phyloP scores from a whole-genome alignment of 2,888 invertebrate species.

The Tillus elongatus region DNA sequence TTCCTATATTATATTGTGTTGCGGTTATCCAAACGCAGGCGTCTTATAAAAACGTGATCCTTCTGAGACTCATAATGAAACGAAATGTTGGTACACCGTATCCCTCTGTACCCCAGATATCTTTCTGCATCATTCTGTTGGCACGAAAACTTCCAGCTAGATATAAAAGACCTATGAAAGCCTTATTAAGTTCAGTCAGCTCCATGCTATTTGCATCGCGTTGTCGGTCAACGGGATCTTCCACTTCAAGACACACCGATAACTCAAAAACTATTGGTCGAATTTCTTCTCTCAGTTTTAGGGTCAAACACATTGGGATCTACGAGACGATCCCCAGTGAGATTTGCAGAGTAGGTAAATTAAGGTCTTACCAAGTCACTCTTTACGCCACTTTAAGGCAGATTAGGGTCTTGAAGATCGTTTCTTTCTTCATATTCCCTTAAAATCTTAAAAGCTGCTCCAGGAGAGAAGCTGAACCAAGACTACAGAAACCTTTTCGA shows the following conservation, averaged over 20 bases:
- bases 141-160: conserved; percentile 21
- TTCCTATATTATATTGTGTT: conserved; percentile 11
- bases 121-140: conserved; percentile 16
- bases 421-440: no score
- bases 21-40: conserved; percentile 18
- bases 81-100: conserved; percentile 20
- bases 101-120: conserved; percentile 20
- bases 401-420: no score
- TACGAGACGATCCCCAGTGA: no score
- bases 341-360: no score
- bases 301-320: no score
- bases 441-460: no score
- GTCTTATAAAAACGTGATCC: conserved; percentile 18
- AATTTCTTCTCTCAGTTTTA: no score
- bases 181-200: conserved; percentile 20
- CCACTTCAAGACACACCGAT: conserved; percentile 7
- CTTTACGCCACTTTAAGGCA: no score
- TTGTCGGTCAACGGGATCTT: conserved; percentile 13
- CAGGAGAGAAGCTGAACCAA: no score
- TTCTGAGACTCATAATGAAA: conserved; percentile 19
- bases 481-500: no score
- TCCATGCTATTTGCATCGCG: conserved; percentile 18
- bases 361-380: no score
- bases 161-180: conserved; percentile 23
- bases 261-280: no score